These are phyloP conservation scores for Rhynchonycteris naso DNA, from an alignment of 2,797 vertebrate genomes.

Conservation along the genomic window DNA sequence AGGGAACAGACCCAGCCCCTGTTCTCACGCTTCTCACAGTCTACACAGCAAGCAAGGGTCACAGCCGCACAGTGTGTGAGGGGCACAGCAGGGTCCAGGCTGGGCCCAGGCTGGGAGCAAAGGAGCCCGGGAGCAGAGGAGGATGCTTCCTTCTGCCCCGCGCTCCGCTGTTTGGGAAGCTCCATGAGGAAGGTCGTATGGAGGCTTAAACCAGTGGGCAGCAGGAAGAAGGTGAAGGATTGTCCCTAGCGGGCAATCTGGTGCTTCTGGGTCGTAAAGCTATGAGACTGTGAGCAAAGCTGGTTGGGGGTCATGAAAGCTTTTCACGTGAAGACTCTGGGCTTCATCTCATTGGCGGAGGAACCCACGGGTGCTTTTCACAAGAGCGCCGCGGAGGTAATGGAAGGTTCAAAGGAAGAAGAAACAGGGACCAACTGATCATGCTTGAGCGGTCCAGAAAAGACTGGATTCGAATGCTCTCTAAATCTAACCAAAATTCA, in stretches of 20 bases:
- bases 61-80: fast-evolving
- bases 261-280: background rate
- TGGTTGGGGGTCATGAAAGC: background rate
- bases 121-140: background rate
- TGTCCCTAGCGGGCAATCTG: background rate
- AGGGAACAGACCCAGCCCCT: background rate
- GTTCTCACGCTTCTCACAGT: background rate
- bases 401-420: constrained; percentile 52
- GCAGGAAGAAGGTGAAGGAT: background rate
- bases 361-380: background rate
- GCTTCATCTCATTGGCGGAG: background rate
- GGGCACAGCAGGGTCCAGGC: background rate
- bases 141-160: background rate
- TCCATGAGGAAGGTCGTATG: background rate
- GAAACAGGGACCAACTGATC: constrained; percentile 9
- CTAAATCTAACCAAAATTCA: constrained; percentile 8
- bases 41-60: background rate
- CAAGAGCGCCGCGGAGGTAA: too few species aligned
- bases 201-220: background rate
- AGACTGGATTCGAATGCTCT: constrained; percentile 9
- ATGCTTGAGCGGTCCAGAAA: constrained; percentile 34
- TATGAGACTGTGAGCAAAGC: background rate
- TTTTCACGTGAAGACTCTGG: constrained; percentile 2
- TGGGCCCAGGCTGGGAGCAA: background rate
- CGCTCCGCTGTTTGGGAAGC: background rate